Base-by-base conservation (phyloP, 2,113 vertebrate species). In the Scolopax mira region DNA sequence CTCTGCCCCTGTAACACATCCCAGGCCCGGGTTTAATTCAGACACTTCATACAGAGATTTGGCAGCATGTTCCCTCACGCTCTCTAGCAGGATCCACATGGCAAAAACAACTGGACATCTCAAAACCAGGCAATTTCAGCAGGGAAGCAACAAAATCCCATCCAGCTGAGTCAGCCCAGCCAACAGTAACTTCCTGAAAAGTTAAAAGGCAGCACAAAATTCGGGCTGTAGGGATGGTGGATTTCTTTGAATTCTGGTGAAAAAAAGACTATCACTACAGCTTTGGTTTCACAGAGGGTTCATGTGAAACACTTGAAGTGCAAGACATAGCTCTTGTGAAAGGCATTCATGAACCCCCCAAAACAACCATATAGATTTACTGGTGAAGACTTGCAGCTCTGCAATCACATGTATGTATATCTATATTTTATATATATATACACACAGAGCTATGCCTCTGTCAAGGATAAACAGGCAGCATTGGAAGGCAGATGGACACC, bases 101-200 rank as follows among this genome's bases (percentile, higher is more conserved):
- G 95, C 88, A 85, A 87, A 80, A 75, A 65, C 81, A 77, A 86
- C 37, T 44, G 82, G 79, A 24, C 71, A 84, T 49, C 89, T 80
- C 69, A 71, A 73, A 61, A 44, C 1, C 58, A 55, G 82, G 67
- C 71, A 89, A 58, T 62, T 73, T 61, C 67, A 87, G 65, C 64
- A 61, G 54, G 82, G 37, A 88, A 75, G 84, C 90, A 80, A 35
- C 44, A 49, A 84, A 89, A 95, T 78, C 90, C 64, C 58, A 65
- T n/a, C 39, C 3, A 60, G 58, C 80, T 86, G 81, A 95, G 85
- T 91, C 92, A 94, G 73, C 58, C 60, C 73, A 39, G 78, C 79
- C 84, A 83, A 31, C 31, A 88, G 73, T 9, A 87, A 72, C 88
- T 74, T 94, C 85, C 81, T 87, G 81, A 91, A 94, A 52, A 67